Evolutionary conservation across 2,888 invertebrate species (phyloP).

Genomic region (Caenorhabditis virilis): DNA sequence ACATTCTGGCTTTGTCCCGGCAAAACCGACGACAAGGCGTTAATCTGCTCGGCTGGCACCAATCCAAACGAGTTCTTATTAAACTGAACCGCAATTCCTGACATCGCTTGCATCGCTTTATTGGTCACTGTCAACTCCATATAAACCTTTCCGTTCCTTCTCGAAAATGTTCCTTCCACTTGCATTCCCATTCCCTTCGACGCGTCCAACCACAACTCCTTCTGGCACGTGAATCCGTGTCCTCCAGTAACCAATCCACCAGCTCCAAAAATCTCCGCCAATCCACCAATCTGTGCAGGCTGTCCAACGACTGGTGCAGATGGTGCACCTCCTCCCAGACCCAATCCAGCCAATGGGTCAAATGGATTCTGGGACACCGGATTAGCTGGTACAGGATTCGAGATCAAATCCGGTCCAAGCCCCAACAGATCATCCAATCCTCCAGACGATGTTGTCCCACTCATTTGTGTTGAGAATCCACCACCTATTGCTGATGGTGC

Average conservation of each 20-base stretch:
- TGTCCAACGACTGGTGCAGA: constrained; percentile 12
- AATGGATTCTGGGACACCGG: constrained; percentile 21
- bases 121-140: constrained; percentile 97
- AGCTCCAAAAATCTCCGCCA: constrained; percentile 90
- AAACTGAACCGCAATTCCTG: constrained; percentile 92
- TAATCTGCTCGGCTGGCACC: constrained; percentile 82
- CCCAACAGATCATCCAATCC: constrained; percentile 67
- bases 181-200: constrained; percentile 77
- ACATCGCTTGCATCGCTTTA: constrained; percentile 95
- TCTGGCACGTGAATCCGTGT: constrained; percentile 32
- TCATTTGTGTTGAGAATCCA: constrained; percentile 6
- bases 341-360: constrained; percentile 39
- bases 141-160: constrained; percentile 81
- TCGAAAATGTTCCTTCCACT: constrained; percentile 88
- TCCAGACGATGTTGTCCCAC: constrained; percentile 30
- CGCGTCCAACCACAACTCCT: constrained; percentile 62
- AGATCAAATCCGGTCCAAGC: constrained; percentile 32
- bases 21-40: constrained; percentile 80
- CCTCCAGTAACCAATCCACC: constrained; percentile 60
- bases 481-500: constrained; percentile 63
- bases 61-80: constrained; percentile 95
- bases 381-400: constrained; percentile 9
- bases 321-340: constrained; percentile 25
- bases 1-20: constrained; percentile 79
- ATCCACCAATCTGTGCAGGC: constrained; percentile 55